Percentiles rank a stretch among this genome's conserved stretches.
Conservation (phyloP, 2,888 invertebrate species). For the Strigamia crassipes region DNA sequence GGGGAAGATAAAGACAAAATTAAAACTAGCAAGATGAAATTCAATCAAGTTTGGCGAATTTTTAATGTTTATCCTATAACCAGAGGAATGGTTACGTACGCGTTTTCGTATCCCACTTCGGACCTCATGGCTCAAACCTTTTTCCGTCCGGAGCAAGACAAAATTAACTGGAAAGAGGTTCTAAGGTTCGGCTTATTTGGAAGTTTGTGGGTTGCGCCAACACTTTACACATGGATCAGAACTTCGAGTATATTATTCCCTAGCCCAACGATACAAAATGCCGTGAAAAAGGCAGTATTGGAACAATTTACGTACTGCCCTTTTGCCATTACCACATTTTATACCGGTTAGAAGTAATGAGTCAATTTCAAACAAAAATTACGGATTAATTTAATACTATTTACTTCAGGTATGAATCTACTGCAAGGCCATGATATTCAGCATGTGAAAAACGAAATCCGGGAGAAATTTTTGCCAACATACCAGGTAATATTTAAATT, state of each 20-base stretch:
- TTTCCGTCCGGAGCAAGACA: conserved; percentile 36
- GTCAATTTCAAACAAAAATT: background rate
- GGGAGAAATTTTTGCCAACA: conserved; percentile 74
- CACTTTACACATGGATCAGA: conserved; percentile 78
- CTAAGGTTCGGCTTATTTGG: conserved; percentile 77
- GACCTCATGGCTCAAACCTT: background rate
- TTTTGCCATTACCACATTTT: conserved; percentile 76
- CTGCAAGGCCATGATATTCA: conserved; percentile 68
- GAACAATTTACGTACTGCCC: conserved; percentile 79
- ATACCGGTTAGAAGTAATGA: conserved; percentile 63
- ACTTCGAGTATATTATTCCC: conserved; percentile 79
- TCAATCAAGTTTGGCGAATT: background rate
- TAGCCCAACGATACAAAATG: conserved; percentile 69
- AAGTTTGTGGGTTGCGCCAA: conserved; percentile 80
- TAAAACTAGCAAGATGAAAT: background rate
- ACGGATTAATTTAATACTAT: background rate
- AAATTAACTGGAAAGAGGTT: conserved; percentile 63
- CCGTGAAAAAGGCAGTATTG: conserved; percentile 74
- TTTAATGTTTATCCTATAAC: background rate
- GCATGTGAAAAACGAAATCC: conserved; percentile 71
- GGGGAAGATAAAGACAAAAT: background rate
- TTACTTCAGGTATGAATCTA: conserved; percentile 65
- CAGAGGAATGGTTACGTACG: background rate
- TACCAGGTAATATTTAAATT: conserved; percentile 66
- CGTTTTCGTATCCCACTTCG: background rate